These are phyloP conservation scores for Charadrius vociferus DNA, from an alignment of 2,113 vertebrate genomes.

Conservation along the genomic window DNA sequence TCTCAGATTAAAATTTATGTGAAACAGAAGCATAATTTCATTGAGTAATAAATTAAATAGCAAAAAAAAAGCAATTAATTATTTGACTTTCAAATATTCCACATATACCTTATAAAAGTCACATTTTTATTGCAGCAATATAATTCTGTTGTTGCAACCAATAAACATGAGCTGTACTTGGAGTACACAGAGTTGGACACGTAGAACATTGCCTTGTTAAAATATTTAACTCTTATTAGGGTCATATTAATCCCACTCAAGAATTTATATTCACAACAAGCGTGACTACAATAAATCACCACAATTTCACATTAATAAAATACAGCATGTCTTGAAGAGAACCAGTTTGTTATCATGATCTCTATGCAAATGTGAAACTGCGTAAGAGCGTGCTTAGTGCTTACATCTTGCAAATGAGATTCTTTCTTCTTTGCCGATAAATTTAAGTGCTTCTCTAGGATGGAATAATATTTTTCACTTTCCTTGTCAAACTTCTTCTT, in stretches of 20 bases:
- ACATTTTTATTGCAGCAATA: background rate
- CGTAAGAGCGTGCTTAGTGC: background rate
- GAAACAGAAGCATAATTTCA: background rate
- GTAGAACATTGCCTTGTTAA: background rate
- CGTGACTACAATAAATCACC: background rate
- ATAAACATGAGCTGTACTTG: background rate
- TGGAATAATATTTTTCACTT: slow-evolving; percentile 94
- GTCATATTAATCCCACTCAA: background rate
- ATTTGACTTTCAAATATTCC: background rate
- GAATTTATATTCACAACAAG: background rate
- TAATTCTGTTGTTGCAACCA: background rate
- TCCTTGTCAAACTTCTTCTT: slow-evolving; percentile 98
- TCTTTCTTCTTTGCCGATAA: slow-evolving; percentile 95
- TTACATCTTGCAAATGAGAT: slow-evolving; percentile 93
- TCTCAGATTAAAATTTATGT: background rate
- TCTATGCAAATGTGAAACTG: background rate
- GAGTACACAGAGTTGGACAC: background rate
- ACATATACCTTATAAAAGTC: background rate
- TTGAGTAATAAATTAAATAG: background rate
- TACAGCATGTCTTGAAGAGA: background rate
- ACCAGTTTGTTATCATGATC: background rate
- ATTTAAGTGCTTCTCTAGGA: slow-evolving; percentile 93
- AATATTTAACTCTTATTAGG: background rate
- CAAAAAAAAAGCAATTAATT: background rate
- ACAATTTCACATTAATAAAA: background rate